Evolutionary conservation across 2,888 invertebrate species (phyloP).

Genomic region (Leptura quadrifasciata): DNA sequence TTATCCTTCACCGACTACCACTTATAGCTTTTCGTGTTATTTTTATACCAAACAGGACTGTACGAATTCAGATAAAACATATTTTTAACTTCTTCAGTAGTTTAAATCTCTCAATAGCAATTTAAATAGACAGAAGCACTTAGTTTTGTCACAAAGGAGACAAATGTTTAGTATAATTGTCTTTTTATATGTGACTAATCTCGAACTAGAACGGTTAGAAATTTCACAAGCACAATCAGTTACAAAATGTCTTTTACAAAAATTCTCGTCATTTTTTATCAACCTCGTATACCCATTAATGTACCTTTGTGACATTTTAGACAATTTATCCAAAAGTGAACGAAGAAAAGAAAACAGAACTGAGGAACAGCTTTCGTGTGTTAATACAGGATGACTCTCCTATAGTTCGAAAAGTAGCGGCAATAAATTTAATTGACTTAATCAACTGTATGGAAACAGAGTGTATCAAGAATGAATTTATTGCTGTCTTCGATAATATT

Average conservation of each 20-base stretch:
- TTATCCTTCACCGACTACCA: not conserved
- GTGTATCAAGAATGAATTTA: conserved; percentile 65
- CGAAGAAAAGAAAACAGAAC: conserved; percentile 62
- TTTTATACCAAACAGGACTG: conserved; percentile 25
- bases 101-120: not conserved
- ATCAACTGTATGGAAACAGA: conserved; percentile 64
- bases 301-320: conserved; percentile 56
- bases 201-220: not conserved
- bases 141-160: not conserved
- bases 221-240: not conserved
- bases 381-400: conserved; percentile 68
- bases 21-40: not conserved
- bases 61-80: conserved; percentile 6
- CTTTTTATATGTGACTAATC: not conserved
- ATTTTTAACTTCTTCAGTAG: conserved; percentile 26
- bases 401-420: conserved; percentile 66
- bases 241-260: not conserved
- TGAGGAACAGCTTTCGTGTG: conserved; percentile 64
- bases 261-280: conserved; percentile 7
- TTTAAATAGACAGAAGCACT: not conserved
- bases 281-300: conserved; percentile 26
- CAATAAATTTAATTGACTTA: conserved; percentile 63
- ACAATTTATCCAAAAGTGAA: conserved; percentile 65
- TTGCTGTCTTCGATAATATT: conserved; percentile 67
- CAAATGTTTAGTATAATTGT: not conserved